A percentile compares a stretch with the other conserved stretches of the same genome.
phyloP scores from a whole-genome alignment of 35 echinoderm and acorn worm genomes.

The Acanthaster planci region DNA sequence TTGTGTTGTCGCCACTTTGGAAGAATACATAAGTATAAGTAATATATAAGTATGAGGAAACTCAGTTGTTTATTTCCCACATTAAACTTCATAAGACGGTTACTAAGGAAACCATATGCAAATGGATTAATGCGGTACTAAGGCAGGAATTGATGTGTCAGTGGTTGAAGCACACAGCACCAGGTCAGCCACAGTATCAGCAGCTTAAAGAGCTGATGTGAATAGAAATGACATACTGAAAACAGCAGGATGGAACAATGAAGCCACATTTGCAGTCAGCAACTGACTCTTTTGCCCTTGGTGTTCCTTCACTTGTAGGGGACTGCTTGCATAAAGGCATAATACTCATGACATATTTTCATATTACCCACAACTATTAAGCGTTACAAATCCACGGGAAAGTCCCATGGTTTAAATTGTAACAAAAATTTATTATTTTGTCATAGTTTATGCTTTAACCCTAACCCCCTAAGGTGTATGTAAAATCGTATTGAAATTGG shows the following conservation, averaged over 20 bases:
- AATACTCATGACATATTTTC: too few species aligned
- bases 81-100: constrained; percentile 19
- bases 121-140: constrained; percentile 42
- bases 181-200: constrained; percentile 18
- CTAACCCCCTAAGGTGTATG: too few species aligned
- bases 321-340: too few species aligned
- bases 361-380: too few species aligned
- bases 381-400: too few species aligned
- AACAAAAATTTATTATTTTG: too few species aligned
- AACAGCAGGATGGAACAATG: not conserved
- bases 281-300: not conserved
- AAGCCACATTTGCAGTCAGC: not conserved
- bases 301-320: too few species aligned
- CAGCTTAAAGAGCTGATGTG: not conserved
- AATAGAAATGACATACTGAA: not conserved
- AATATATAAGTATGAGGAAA: constrained; percentile 23
- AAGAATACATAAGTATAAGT: constrained; percentile 18
- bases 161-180: constrained; percentile 31
- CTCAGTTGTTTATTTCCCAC: constrained; percentile 33
- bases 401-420: too few species aligned
- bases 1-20: not conserved
- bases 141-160: constrained; percentile 33
- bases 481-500: too few species aligned
- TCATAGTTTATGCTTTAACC: too few species aligned
- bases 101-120: constrained; percentile 30